A percentile compares a stretch with the other conserved stretches of the same genome.
These are phyloP conservation scores for Acromyrmex charruanus DNA, from an alignment of 1,140 invertebrate species.

Conservation along the genomic window DNA sequence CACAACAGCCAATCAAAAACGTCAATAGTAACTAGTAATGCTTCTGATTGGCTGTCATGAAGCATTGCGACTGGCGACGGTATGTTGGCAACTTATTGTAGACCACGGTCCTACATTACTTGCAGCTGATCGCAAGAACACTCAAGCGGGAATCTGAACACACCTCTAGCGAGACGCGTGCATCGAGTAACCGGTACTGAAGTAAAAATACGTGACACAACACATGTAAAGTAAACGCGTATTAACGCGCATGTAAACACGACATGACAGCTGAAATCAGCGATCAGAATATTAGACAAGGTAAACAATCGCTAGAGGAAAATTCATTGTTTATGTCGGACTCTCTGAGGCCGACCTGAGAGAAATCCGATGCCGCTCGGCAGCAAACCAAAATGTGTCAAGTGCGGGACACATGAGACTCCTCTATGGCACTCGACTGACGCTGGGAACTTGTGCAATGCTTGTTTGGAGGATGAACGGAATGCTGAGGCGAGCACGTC, in stretches of 20 bases:
- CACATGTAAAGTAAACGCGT: neutral
- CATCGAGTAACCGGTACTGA: neutral
- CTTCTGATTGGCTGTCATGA: too few relatives aligned
- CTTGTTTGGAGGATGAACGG: constrained; percentile 87
- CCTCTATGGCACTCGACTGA: constrained; percentile 89
- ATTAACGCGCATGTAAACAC: neutral
- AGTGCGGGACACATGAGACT: constrained; percentile 88
- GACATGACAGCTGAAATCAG: neutral
- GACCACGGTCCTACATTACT: too few relatives aligned
- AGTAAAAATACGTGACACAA: neutral
- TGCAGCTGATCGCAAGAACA: too few relatives aligned
- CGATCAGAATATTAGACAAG: neutral
- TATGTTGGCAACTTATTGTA: too few relatives aligned
- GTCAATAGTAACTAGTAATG: too few relatives aligned
- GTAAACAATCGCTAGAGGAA: neutral
- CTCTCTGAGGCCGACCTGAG: constrained; percentile 1
- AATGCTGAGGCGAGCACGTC: constrained; percentile 71
- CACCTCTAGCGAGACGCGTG: neutral
- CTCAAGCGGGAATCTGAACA: too few relatives aligned
- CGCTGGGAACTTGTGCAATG: constrained; percentile 88
- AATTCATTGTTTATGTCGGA: neutral
- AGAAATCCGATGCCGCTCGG: constrained; percentile 88
- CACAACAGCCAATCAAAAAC: too few relatives aligned
- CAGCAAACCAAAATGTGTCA: constrained; percentile 88
- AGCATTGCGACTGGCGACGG: too few relatives aligned